Evolutionary conservation across 92 coral and sea anemone species (phyloP).

Genomic region (Epizoanthus ramosus): DNA sequence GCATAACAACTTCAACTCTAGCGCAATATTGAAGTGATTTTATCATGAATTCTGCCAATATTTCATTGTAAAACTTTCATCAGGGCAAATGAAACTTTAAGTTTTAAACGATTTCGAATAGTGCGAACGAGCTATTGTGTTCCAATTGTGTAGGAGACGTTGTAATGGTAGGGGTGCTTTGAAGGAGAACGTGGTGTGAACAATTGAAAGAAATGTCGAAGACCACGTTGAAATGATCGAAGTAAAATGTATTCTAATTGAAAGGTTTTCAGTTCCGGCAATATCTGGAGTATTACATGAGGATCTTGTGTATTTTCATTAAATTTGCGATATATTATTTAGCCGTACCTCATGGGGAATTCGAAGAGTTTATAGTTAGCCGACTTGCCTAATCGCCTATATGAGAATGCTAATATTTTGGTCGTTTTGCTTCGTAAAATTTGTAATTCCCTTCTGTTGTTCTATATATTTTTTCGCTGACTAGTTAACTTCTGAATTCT

Average conservation of each 20-base stretch:
- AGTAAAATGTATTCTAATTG: not conserved
- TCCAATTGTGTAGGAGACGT: constrained; percentile 18
- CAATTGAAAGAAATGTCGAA: constrained; percentile 3
- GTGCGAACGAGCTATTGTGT: constrained; percentile 42
- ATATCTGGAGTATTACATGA: constrained; percentile 8
- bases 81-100: not conserved
- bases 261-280: not conserved
- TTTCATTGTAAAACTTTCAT: constrained; percentile 24
- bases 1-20: constrained; percentile 41
- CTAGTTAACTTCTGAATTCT: constrained; percentile 17
- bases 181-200: constrained; percentile 18
- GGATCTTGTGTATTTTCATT: constrained; percentile 7
- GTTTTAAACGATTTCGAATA: constrained; percentile 39
- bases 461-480: constrained; percentile 6
- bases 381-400: constrained; percentile 12
- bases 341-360: constrained; percentile 7
- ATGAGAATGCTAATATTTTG: constrained; percentile 14
- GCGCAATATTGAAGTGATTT: constrained; percentile 28
- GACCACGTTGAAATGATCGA: constrained; percentile 5
- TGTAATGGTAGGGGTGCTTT: constrained; percentile 28
- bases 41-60: constrained; percentile 20
- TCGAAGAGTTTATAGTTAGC: not conserved
- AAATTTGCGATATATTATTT: constrained; percentile 22
- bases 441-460: constrained; percentile 27
- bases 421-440: constrained; percentile 18